Evolutionary conservation across 2,888 invertebrate species (phyloP).

Genomic region (Lepeophtheirus nordmannii): DNA sequence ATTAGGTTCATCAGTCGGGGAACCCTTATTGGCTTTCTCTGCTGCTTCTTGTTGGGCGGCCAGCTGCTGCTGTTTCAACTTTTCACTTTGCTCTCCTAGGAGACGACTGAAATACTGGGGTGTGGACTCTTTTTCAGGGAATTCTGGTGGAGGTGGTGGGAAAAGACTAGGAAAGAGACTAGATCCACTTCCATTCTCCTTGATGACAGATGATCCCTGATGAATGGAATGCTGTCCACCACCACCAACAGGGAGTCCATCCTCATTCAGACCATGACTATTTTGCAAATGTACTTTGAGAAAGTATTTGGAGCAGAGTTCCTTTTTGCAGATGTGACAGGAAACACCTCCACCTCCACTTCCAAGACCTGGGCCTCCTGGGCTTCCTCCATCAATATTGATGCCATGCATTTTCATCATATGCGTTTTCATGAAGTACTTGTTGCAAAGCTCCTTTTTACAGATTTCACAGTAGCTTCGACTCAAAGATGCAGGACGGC

Average conservation of each 20-base stretch:
- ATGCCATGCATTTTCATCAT: slow-evolving; percentile 98
- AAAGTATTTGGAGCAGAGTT: slow-evolving; percentile 94
- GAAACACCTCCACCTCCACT: slow-evolving; percentile 68
- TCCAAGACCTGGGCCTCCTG: slow-evolving; percentile 39
- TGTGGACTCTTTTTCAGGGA: slow-evolving; percentile 20
- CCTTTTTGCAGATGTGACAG: slow-evolving; percentile 94
- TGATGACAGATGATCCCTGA: background rate
- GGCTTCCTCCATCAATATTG: slow-evolving; percentile 49
- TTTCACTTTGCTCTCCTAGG: slow-evolving; percentile 65
- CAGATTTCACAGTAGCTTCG: slow-evolving; percentile 86
- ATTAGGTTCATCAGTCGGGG: slow-evolving; percentile 26
- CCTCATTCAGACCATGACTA: slow-evolving; percentile 87
- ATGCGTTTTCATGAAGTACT: slow-evolving; percentile 98
- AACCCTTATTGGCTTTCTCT: slow-evolving; percentile 28
- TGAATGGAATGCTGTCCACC: too few species aligned
- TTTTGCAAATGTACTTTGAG: slow-evolving; percentile 93
- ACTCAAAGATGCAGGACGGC: slow-evolving; percentile 30
- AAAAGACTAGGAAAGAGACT: slow-evolving; percentile 20
- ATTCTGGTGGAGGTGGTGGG: slow-evolving; percentile 37
- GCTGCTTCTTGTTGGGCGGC: slow-evolving; percentile 26
- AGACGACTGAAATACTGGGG: slow-evolving; percentile 43
- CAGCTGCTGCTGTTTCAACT: slow-evolving; percentile 36
- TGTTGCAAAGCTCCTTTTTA: slow-evolving; percentile 96
- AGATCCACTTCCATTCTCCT: slow-evolving; percentile 4
- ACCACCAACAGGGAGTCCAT: slow-evolving; percentile 38